phyloP scores from a whole-genome alignment of 2,797 vertebrate genomes.

The Lates japonicus region DNA sequence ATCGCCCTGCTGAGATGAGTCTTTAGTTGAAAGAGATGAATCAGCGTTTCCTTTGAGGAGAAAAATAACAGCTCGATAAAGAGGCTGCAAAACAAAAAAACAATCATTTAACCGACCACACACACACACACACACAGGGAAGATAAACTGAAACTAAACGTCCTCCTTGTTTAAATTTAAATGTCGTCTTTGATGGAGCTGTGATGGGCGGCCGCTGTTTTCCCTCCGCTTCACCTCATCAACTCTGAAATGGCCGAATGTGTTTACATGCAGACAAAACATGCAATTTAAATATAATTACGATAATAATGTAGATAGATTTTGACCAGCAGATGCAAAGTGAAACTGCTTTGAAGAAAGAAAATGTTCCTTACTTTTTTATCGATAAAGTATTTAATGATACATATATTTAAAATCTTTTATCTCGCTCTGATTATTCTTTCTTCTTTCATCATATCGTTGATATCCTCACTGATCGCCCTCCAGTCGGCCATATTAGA shows the following conservation, averaged over 20 bases:
- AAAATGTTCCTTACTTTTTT: too few relatives aligned
- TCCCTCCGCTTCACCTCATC: slow-evolving; percentile 48
- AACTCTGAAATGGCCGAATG: slow-evolving; percentile 13
- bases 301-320: slow-evolving; percentile 30
- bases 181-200: slow-evolving; percentile 45
- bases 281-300: slow-evolving; percentile 50
- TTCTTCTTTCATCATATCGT: too few relatives aligned
- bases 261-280: slow-evolving; percentile 45
- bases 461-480: too few relatives aligned
- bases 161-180: slow-evolving; percentile 52
- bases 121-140: slow-evolving; percentile 21
- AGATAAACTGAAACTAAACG: slow-evolving; percentile 48
- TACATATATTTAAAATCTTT: too few relatives aligned
- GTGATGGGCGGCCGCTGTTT: slow-evolving; percentile 18
- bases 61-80: slow-evolving; percentile 72
- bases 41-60: slow-evolving; percentile 68
- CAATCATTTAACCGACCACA: slow-evolving; percentile 42
- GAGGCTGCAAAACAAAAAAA: slow-evolving; percentile 27
- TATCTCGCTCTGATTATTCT: too few relatives aligned
- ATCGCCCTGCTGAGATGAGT: slow-evolving; percentile 64
- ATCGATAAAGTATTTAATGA: too few relatives aligned
- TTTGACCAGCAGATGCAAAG: slow-evolving; percentile 1
- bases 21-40: slow-evolving; percentile 66
- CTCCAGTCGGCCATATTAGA: too few relatives aligned
- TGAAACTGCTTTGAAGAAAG: background rate